These are phyloP conservation scores for Chelonus formosanus DNA, from an alignment of 2,888 invertebrate species.

Conservation along the genomic window DNA sequence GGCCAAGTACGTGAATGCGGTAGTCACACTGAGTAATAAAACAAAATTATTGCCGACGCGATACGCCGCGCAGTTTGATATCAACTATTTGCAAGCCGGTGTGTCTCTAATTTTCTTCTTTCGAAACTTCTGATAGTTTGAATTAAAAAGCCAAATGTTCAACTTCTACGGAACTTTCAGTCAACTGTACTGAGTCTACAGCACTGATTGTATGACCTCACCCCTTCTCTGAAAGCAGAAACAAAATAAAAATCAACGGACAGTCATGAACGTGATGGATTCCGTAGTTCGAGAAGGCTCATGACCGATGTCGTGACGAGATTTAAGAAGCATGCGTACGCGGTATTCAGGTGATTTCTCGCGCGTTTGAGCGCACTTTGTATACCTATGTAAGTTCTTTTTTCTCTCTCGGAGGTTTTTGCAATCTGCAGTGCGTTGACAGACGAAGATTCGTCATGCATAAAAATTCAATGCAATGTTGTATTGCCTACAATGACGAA, in stretches of 20 bases:
- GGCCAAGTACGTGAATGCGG: slow-evolving; percentile 13
- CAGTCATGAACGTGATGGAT: slow-evolving; percentile 53
- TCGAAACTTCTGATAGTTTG: not conserved
- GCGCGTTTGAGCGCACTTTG: slow-evolving; percentile 10
- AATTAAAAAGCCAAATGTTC: not conserved
- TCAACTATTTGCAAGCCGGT: slow-evolving; percentile 26
- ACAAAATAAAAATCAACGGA: slow-evolving; percentile 30
- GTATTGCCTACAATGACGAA: not conserved
- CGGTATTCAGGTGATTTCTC: slow-evolving; percentile 28
- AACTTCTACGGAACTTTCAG: slow-evolving; percentile 4
- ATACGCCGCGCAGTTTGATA: slow-evolving; percentile 23
- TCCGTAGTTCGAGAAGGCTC: slow-evolving; percentile 46
- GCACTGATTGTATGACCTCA: slow-evolving; percentile 18
- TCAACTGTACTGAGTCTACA: not conserved
- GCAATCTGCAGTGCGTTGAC: slow-evolving; percentile 27
- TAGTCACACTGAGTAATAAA: slow-evolving; percentile 17
- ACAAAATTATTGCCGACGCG: slow-evolving; percentile 27
- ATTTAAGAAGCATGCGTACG: slow-evolving; percentile 40
- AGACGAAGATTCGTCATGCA: slow-evolving; percentile 25
- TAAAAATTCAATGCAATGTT: slow-evolving; percentile 18
- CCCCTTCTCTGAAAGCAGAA: slow-evolving; percentile 13
- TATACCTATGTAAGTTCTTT: slow-evolving; percentile 12
- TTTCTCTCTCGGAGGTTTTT: slow-evolving; percentile 6
- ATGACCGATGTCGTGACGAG: slow-evolving; percentile 45
- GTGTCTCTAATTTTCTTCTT: not conserved